Conservation (phyloP, 2,797 vertebrate genomes). For the Helostoma temminkii region DNA sequence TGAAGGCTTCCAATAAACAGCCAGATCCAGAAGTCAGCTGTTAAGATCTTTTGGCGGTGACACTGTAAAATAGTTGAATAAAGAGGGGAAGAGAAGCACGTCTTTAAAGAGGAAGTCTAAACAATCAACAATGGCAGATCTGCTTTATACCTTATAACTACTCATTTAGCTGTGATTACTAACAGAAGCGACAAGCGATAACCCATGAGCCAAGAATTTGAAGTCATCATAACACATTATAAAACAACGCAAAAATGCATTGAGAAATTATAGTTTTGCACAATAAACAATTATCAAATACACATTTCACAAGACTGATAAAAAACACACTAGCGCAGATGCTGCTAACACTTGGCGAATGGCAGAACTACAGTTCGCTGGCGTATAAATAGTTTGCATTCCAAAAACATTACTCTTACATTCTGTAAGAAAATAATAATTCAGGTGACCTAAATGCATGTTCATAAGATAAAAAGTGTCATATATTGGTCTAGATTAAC, state of each 20-base stretch:
- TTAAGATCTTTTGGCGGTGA: conserved; percentile 28
- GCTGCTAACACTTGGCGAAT: no score
- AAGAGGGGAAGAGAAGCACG: background rate
- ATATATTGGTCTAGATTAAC: no score
- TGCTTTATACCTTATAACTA: background rate
- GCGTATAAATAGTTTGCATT: background rate
- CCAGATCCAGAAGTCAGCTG: conserved; percentile 24
- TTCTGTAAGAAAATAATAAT: no score
- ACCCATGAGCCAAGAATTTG: background rate
- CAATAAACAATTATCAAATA: background rate
- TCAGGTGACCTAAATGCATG: no score
- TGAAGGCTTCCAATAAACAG: conserved; percentile 52
- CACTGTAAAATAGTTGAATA: background rate
- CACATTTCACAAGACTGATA: background rate
- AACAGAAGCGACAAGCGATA: background rate
- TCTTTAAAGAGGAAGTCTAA: background rate
- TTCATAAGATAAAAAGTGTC: no score
- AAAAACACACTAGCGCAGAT: background rate
- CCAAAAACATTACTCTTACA: background rate
- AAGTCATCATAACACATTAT: background rate
- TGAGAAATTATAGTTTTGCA: background rate
- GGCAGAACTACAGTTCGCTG: background rate
- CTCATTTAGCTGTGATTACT: background rate
- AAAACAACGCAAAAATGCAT: background rate
- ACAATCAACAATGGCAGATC: background rate